These are phyloP conservation scores for Halichondria panicea DNA, from an alignment of 37 sponge, comb jelly and placozoan species.

Conservation along the genomic window DNA sequence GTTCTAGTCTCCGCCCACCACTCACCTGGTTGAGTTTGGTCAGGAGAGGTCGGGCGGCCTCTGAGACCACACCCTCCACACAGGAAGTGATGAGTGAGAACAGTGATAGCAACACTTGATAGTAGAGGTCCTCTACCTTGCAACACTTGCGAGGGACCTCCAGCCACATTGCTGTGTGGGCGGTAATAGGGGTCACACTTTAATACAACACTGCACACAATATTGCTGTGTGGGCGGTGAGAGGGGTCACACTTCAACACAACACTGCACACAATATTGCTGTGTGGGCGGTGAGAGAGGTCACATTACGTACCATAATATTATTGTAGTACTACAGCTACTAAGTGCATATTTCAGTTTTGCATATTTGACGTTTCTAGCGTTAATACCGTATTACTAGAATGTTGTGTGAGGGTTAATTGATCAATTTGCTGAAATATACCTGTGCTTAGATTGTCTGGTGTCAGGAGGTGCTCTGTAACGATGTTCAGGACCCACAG, in stretches of 20 bases:
- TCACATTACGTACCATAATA: neutral
- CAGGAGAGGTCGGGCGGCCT: too few relatives aligned
- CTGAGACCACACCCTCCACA: constrained; percentile 2
- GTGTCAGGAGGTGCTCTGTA: constrained; percentile 6
- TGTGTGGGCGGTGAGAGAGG: neutral
- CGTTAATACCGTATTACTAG: too few relatives aligned
- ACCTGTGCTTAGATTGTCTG: constrained; percentile 20
- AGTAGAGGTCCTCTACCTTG: constrained; percentile 24
- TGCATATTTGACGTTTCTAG: too few relatives aligned
- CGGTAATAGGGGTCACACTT: neutral
- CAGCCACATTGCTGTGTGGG: constrained; percentile 46
- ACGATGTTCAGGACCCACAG: constrained; percentile 33
- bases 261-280: neutral
- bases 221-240: neutral
- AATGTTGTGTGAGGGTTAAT: neutral
- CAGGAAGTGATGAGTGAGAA: constrained; percentile 26
- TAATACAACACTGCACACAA: neutral
- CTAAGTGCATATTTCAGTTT: neutral
- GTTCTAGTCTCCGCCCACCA: too few relatives aligned
- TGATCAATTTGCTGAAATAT: neutral
- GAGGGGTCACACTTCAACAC: neutral
- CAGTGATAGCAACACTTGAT: constrained; percentile 7
- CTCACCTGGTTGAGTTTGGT: too few relatives aligned
- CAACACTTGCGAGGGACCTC: neutral
- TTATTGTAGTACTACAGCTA: neutral